Percentiles rank a stretch among this genome's conserved stretches.
These are phyloP conservation scores for Circaetus cinerascens DNA, from an alignment of 2,113 vertebrate genomes.

Conservation along the genomic window DNA sequence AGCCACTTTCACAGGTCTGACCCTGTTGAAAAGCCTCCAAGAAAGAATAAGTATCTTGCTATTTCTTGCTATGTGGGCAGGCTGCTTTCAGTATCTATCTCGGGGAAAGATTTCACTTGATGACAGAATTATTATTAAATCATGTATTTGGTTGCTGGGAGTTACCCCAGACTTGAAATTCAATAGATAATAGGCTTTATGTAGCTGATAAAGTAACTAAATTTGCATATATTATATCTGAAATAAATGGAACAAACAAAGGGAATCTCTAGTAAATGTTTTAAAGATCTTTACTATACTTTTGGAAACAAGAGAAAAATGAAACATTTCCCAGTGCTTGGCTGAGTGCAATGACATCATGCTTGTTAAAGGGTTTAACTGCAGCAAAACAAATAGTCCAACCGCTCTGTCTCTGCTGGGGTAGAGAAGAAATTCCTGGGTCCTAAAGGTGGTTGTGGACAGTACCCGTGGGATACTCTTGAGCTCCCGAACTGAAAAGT, in stretches of 20 bases:
- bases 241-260: background rate
- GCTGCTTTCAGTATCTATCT: conserved; percentile 24
- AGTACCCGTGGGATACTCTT: background rate
- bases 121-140: conserved; percentile 61
- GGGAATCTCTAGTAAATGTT: background rate
- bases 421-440: background rate
- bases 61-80: conserved; percentile 8
- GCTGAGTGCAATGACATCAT: background rate
- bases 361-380: background rate
- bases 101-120: conserved; percentile 11
- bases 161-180: conserved; percentile 41
- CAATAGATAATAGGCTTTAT: conserved; percentile 1
- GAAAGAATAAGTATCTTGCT: background rate
- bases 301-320: background rate
- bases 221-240: conserved; percentile 15
- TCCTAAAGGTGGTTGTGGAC: background rate
- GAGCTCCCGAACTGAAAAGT: background rate
- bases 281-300: background rate
- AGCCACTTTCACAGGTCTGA: background rate
- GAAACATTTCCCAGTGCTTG: background rate
- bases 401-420: background rate
- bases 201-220: background rate
- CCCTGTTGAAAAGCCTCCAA: background rate
- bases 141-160: conserved; percentile 40
- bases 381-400: background rate